phyloP scores from a whole-genome alignment of 2,113 vertebrate genomes.

The Corythoichthys haematopterus region DNA sequence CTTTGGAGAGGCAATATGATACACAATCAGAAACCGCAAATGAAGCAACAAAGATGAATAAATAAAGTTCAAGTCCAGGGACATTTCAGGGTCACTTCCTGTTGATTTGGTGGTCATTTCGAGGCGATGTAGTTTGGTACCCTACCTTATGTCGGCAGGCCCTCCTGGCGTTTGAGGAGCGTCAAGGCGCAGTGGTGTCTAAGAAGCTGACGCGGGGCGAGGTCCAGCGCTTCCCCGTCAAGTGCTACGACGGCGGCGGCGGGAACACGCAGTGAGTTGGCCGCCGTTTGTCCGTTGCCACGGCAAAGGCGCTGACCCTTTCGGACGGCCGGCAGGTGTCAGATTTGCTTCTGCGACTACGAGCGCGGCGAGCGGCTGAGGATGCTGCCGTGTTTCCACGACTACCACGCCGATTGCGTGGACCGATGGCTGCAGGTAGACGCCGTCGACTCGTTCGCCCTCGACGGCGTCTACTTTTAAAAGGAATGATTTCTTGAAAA shows the following conservation, averaged over 20 bases:
- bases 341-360: slow-evolving; percentile 75
- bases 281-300: neutral
- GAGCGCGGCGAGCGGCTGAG: slow-evolving; percentile 62
- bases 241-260: slow-evolving; percentile 45
- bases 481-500: too few species aligned
- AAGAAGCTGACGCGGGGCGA: slow-evolving; percentile 61
- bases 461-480: neutral
- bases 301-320: neutral
- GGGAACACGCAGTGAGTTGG: slow-evolving; percentile 68
- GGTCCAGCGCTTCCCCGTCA: slow-evolving; percentile 71
- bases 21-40: too few species aligned
- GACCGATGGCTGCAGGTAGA: slow-evolving; percentile 75
- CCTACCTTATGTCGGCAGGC: slow-evolving; percentile 47
- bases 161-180: slow-evolving; percentile 71
- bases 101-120: too few species aligned
- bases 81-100: too few species aligned
- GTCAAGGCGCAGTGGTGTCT: slow-evolving; percentile 63
- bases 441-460: neutral
- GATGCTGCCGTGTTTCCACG: slow-evolving; percentile 75
- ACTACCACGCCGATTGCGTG: slow-evolving; percentile 75
- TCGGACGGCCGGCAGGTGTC: slow-evolving; percentile 58
- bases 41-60: too few species aligned
- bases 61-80: too few species aligned
- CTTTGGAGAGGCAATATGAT: too few species aligned
- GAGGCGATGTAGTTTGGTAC: too few species aligned